Percentiles rank a stretch among this genome's conserved stretches.
These are phyloP conservation scores for Aptenodytes forsteri DNA, from an alignment of 2,113 vertebrate genomes.

Conservation along the genomic window DNA sequence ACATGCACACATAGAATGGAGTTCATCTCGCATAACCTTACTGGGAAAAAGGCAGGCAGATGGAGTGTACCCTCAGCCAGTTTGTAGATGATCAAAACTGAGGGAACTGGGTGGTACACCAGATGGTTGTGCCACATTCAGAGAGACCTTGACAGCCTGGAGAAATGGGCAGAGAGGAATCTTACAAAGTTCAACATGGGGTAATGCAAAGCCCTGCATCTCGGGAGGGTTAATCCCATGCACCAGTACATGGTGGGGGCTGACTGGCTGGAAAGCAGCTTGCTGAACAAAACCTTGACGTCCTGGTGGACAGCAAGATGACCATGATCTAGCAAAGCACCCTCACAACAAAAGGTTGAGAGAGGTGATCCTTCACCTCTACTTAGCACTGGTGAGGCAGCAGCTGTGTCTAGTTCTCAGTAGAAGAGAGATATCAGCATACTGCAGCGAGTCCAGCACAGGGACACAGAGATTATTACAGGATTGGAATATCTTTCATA, in stretches of 20 bases:
- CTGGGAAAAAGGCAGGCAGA: not conserved
- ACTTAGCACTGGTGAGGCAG: not conserved
- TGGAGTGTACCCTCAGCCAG: not conserved
- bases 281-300: not conserved
- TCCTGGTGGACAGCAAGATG: not conserved
- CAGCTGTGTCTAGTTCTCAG: not conserved
- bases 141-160: not conserved
- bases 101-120: not conserved
- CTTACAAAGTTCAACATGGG: not conserved
- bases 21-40: not conserved
- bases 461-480: not conserved
- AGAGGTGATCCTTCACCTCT: not conserved
- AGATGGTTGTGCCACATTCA: not conserved
- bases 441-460: not conserved
- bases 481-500: not conserved
- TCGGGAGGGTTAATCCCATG: not conserved
- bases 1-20: not conserved
- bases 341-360: accelerated
- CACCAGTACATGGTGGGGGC: not conserved
- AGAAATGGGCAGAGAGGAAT: not conserved
- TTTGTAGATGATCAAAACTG: not conserved
- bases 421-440: not conserved
- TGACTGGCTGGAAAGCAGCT: not conserved
- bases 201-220: not conserved
- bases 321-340: not conserved